Conservation (phyloP, 2,113 vertebrate species). For the Ictidomys tridecemlineatus region DNA sequence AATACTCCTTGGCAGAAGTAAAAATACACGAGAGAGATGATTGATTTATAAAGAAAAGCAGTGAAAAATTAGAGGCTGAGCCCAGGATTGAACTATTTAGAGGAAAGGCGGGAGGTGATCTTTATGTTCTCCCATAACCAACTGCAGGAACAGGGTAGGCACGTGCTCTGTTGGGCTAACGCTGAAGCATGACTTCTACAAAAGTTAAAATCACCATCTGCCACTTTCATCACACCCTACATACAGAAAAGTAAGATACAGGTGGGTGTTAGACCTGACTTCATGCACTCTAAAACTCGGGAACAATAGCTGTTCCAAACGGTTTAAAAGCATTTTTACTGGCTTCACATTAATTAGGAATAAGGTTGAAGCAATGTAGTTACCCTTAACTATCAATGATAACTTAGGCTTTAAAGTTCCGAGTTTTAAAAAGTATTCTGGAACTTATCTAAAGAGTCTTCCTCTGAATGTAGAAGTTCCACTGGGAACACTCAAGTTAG, state of each 20-base stretch:
- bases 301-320: neutral
- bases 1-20: neutral
- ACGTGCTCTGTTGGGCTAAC: neutral
- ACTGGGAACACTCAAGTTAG: too few relatives aligned
- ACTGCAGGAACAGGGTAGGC: neutral
- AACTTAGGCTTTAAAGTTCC: neutral
- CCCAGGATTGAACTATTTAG: neutral
- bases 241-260: neutral
- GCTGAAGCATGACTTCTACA: neutral
- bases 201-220: neutral
- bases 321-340: neutral
- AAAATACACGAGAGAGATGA: neutral
- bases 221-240: neutral
- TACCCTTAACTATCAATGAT: neutral
- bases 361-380: neutral
- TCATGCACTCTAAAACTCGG: neutral
- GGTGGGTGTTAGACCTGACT: neutral
- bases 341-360: neutral
- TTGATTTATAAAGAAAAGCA: neutral
- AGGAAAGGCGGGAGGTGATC: neutral
- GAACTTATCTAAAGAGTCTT: neutral
- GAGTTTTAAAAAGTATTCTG: neutral
- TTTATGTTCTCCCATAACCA: neutral
- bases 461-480: too few relatives aligned
- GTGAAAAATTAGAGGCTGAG: neutral